Base-by-base conservation (phyloP, 2,113 vertebrate genomes). In the Vulpes lagopus region DNA sequence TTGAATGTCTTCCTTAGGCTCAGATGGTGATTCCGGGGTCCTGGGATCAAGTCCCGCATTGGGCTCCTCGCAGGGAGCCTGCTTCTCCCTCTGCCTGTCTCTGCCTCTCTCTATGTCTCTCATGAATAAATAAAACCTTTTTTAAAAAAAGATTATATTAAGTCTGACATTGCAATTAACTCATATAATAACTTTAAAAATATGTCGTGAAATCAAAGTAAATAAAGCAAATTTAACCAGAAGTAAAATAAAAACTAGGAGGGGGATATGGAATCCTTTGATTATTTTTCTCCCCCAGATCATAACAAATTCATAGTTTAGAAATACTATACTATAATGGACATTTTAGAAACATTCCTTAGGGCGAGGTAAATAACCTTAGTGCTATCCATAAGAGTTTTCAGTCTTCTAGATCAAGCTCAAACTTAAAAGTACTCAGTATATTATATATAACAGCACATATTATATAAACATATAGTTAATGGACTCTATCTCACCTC, bases 191-290 rank as follows among this genome's bases (percentile, higher is more conserved):
- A 87, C 9, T n/a, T 79, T 19, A 55, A 59, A 96, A 90, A 35
- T 80, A 60, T 4, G 55, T 59, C 2, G 25, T 87, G 84, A n/a
- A 76, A 25, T 85, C 35, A 91, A 92, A 65, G n/a, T 53, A 83
- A 88, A 19, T 53, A 95, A 97, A 94, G 82, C 8, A 25, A 91
- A 86, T 59, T 79, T 62, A 92, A 27, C n/a, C 67, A 88, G 84
- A 88, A 88, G n/a, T 20, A 89, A 76, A 95, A 97, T 55, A 62
- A 96, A 95, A 97, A 59, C 79, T n/a, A 12, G 38, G 22, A 81
- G 93, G 32, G 17, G 78, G 14, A 71, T 73, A 94, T 32, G 16
- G 78, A 94, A 71, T 60, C 3, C 17, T 97, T 81, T n/a, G 62
- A 22, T 59, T 62, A 67, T 69, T 65, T 80, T 92, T 95, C 53